phyloP scores from a whole-genome alignment of 2,113 vertebrate species.

The Ramphastos sulfuratus region DNA sequence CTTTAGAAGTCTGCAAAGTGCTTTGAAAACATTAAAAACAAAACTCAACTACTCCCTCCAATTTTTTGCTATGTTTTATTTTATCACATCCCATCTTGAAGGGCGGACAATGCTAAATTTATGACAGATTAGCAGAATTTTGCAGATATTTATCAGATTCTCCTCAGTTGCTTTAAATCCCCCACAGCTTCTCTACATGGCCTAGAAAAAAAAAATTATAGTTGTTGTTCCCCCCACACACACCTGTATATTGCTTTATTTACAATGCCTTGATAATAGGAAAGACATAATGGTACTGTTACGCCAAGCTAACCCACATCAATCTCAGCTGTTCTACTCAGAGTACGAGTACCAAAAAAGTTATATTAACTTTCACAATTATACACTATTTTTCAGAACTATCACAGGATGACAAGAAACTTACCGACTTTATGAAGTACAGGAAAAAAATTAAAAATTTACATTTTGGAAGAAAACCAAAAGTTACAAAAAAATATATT shows the following conservation, averaged over 20 bases:
- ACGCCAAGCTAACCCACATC: not conserved
- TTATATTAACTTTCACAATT: conserved; percentile 35
- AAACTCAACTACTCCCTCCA: not conserved
- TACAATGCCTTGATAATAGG: not conserved
- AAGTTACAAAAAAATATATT: not conserved
- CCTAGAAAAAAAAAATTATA: not conserved
- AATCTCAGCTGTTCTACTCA: not conserved
- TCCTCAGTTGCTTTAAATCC: not conserved
- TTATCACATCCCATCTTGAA: not conserved
- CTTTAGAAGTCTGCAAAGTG: not conserved
- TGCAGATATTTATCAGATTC: not conserved
- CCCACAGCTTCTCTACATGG: not conserved
- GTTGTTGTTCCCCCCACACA: not conserved
- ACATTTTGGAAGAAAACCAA: not conserved
- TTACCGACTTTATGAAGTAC: not conserved
- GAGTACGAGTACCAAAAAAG: not conserved
- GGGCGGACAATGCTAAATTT: not conserved
- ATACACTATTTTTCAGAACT: conserved; percentile 3
- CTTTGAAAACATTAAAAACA: not conserved
- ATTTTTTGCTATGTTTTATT: conserved; percentile 6
- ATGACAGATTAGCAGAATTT: not conserved
- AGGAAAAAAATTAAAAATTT: not conserved
- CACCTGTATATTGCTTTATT: conserved; percentile 41
- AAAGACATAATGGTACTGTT: not conserved
- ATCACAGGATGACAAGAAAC: not conserved